Conservation (phyloP, 2,113 vertebrate genomes). For the Antigone vipio region DNA sequence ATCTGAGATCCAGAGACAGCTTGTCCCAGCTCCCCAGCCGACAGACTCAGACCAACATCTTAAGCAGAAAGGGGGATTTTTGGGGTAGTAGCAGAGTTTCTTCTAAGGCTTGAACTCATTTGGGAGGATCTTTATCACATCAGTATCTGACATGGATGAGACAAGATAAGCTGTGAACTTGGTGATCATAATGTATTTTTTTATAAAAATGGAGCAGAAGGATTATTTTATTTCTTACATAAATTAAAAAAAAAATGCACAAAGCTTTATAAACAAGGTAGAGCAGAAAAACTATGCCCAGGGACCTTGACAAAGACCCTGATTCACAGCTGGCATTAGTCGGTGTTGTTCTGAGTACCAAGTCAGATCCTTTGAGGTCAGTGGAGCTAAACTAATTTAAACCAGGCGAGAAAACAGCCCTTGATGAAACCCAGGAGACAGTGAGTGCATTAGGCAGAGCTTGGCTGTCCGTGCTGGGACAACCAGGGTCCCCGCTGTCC, state of each 20-base stretch:
- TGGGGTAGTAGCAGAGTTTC: background rate
- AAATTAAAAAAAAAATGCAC: background rate
- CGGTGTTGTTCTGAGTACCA: background rate
- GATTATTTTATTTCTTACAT: background rate
- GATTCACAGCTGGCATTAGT: background rate
- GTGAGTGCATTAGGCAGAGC: background rate
- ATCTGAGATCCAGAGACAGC: background rate
- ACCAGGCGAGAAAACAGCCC: background rate
- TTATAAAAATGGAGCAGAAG: background rate
- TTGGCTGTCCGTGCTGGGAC: background rate
- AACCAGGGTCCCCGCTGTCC: background rate
- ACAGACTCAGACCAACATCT: background rate
- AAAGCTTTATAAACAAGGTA: background rate
- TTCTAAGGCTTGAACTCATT: background rate
- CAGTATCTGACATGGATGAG: background rate
- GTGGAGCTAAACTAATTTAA: background rate
- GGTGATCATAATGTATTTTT: background rate
- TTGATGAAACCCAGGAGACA: background rate
- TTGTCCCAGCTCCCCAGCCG: background rate
- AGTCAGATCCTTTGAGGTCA: background rate
- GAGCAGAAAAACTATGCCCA: background rate
- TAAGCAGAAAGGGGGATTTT: background rate
- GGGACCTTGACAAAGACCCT: background rate
- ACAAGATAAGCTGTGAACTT: background rate
- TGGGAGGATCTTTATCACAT: background rate